A percentile compares a stretch with the other conserved stretches of the same genome.
phyloP scores from a whole-genome alignment of 2,797 vertebrate genomes.

The Stomatorhinus walkeri region DNA sequence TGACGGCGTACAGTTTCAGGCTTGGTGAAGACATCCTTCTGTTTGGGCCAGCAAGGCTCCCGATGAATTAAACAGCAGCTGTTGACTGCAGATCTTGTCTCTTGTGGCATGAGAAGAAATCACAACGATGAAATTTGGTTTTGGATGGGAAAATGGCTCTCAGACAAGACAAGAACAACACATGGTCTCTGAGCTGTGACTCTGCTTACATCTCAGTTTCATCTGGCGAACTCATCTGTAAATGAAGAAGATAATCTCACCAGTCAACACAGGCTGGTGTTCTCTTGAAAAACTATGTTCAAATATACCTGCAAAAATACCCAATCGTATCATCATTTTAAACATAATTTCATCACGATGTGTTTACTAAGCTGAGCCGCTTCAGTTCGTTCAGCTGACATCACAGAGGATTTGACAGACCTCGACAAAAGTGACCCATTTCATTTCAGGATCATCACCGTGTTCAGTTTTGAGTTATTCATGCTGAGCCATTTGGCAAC shows the following conservation, averaged over 20 bases:
- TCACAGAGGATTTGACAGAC: background rate
- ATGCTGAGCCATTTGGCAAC: background rate
- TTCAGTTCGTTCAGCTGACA: background rate
- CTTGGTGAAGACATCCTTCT: background rate
- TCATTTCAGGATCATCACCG: background rate
- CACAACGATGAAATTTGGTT: background rate
- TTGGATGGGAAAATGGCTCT: background rate
- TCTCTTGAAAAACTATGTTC: background rate
- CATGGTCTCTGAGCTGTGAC: background rate
- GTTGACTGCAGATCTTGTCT: background rate
- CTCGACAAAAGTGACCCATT: background rate
- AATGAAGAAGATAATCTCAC: background rate
- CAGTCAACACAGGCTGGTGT: background rate
- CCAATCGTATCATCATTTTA: background rate
- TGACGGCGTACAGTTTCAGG: background rate
- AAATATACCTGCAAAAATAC: background rate
- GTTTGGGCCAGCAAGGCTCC: background rate
- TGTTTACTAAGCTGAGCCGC: background rate
- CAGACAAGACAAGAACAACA: background rate
- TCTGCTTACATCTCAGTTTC: background rate
- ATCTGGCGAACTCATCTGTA: background rate
- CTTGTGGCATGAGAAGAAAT: background rate
- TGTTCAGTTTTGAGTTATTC: background rate
- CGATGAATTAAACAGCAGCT: background rate
- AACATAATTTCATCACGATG: background rate